These are phyloP conservation scores for Aldabrachelys gigantea DNA, from an alignment of 2,113 vertebrate genomes.

Conservation along the genomic window DNA sequence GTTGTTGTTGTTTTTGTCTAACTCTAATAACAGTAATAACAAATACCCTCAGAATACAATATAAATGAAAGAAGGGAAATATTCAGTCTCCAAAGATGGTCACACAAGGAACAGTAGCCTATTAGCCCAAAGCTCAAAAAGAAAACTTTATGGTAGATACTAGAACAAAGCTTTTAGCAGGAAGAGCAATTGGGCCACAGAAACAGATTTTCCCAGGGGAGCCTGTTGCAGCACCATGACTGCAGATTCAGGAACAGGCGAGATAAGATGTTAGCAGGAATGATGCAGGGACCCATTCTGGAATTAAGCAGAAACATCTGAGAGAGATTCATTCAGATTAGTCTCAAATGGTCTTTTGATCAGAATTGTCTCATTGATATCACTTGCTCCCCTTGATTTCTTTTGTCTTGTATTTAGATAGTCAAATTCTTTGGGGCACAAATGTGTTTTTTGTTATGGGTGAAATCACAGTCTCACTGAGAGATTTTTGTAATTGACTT, in stretches of 20 bases:
- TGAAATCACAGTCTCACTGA: not conserved
- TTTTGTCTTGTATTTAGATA: rapidly evolving
- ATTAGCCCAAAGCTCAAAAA: not conserved
- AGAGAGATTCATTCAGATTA: not conserved
- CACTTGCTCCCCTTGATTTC: not conserved
- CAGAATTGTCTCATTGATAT: rapidly evolving
- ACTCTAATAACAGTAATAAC: not conserved
- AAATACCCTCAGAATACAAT: rapidly evolving
- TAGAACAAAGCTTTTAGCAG: not conserved
- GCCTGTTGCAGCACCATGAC: rapidly evolving
- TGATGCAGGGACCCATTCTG: not conserved
- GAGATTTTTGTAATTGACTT: not conserved
- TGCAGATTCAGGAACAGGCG: rapidly evolving
- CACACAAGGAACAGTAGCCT: rapidly evolving
- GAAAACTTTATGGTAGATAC: rapidly evolving
- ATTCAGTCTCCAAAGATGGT: not conserved
- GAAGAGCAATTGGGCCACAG: not conserved
- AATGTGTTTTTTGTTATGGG: rapidly evolving
- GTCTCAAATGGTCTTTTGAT: not conserved
- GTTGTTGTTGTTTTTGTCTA: not conserved
- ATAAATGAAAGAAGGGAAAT: not conserved
- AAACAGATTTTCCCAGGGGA: not conserved
- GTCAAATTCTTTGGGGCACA: not conserved
- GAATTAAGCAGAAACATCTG: not conserved
- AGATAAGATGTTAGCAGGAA: not conserved